Evolutionary conservation across 2,888 invertebrate species (phyloP), one percentile per base, ranked within the genome.

Genomic region (Empis livida): DNA sequence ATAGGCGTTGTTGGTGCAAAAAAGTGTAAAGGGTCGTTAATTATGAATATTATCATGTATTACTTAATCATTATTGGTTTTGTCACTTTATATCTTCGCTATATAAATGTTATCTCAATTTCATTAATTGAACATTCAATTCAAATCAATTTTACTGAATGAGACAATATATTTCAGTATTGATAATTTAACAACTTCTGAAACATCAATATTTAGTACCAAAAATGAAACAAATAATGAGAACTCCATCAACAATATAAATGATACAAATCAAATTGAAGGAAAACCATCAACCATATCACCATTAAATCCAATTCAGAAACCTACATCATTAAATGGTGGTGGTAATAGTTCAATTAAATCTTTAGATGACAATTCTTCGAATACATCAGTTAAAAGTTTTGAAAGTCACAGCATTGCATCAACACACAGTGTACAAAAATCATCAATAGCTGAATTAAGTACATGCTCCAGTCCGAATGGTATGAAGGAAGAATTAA

Each of bases 151-250:
- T 27, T 27, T 27, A 27, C 8, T 27, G 23, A 27, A 27, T 8
- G 2, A 27, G 9, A 9, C 5, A 27, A 27, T 10, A 14, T 15
- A 13, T 44, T 45, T 27, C 43, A 45, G 50, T 49, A 48, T 48
- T 49, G 51, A 57, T 48, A 52, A 49, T 42, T 58, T 67, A 30
- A 63, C 64, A 43, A 65, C 67, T 45, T 66, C 67, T 20, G 65
- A 66, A 53, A 67, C 66, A 15, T 60, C 66, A 17, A 63, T 67
- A 50, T 68, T 67, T 46, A 67, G 66, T 52, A 67, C 67, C 58
- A 57, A 31, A 10, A 42, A 42, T 31, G 17, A 35, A 13, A 8
- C 8, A 31, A 30, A 42, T 10, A 15, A 10, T 10, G 14, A 20
- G 20, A 20, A n/a, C n/a, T n/a, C n/a, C n/a, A n/a, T n/a, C 4